Conservation (phyloP, 1,140 invertebrate species). For the Bilobella aurantiaca region DNA sequence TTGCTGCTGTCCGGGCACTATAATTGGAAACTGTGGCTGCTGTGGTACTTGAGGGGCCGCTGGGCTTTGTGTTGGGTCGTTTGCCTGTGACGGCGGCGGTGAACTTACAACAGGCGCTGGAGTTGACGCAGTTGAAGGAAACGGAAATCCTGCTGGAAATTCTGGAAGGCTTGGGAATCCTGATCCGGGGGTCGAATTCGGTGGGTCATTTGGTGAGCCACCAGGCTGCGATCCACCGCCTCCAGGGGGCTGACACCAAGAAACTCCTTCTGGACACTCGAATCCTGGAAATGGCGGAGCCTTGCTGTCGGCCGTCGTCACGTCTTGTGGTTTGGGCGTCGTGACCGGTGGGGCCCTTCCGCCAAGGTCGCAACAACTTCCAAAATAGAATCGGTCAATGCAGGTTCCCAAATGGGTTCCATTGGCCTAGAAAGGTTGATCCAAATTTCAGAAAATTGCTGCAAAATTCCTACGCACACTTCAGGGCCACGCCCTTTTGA, state of each 20-base stretch:
- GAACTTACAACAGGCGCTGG: not conserved
- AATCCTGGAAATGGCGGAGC: not conserved
- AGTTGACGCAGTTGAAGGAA: not conserved
- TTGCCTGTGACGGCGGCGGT: not conserved
- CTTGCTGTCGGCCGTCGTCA: not conserved
- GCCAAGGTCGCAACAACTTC: slow-evolving; percentile 34
- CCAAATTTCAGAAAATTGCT: not conserved
- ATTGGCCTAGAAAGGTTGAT: slow-evolving; percentile 23
- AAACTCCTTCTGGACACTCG: not conserved
- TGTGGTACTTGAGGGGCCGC: not conserved
- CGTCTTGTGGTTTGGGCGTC: not conserved
- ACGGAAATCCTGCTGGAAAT: not conserved
- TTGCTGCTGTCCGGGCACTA: not conserved
- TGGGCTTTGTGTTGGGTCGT: not conserved
- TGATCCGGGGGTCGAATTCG: not conserved
- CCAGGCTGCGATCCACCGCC: not conserved
- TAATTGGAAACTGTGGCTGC: not conserved
- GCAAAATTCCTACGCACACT: not conserved
- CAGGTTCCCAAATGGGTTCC: slow-evolving; percentile 35
- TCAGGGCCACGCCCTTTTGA: not conserved
- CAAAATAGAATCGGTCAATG: slow-evolving; percentile 35
- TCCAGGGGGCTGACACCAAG: not conserved
- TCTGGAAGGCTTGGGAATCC: not conserved
- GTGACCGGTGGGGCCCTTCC: slow-evolving; percentile 13
- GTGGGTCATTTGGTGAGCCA: not conserved